Evolutionary conservation across 2,113 vertebrate species (phyloP), one percentile per base, ranked within the genome.

Genomic region (Corythornis cristatus): DNA sequence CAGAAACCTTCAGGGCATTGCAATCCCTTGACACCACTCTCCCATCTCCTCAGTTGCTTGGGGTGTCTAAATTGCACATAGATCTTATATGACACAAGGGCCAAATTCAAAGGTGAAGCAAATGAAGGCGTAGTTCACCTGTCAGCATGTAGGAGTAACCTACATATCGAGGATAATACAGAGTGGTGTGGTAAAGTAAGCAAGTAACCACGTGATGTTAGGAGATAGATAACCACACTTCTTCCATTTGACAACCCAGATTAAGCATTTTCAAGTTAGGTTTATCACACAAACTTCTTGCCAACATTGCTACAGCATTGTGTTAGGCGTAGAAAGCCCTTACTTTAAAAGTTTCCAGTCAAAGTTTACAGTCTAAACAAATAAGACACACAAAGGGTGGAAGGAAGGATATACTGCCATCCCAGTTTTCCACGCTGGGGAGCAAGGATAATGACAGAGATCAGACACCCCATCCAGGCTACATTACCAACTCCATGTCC

Each of bases 361-460:
- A 37, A 92, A 83, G 60, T 89, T 93, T 88, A 91, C 75, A 75
- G 10, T 86, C 88, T 72, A 93, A 95, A 91, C 77, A 96, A 94
- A 89, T 86, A 93, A 91, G 65, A 82, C 68, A 67, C 29, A 90
- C 92, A 96, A 96, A 96, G 35, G 72, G 89, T 89, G 87, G 89
- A 95, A 95, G 84, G 87, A 94, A 96, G 91, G 71, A 93, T 89
- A 53, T 65, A 74, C 54, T 83, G 61, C 48, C 85, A 91, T 74
- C 87, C 75, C 64, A 61, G 48, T 87, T 91, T 91, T 88, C 35
- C 82, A 93, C 35, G 71, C 79, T 19, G 14, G 6, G 23, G 54
- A 92, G 11, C 0, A 2, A 88, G 84, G 42, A 73, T 62, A 61
- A 58, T 13, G 43, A 56, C 3, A 2, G 46, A n/a, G 56, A 86